A percentile compares a stretch with the other conserved stretches of the same genome.
Conservation (phyloP, 2,113 vertebrate genomes). For the Onychostoma macrolepis region DNA sequence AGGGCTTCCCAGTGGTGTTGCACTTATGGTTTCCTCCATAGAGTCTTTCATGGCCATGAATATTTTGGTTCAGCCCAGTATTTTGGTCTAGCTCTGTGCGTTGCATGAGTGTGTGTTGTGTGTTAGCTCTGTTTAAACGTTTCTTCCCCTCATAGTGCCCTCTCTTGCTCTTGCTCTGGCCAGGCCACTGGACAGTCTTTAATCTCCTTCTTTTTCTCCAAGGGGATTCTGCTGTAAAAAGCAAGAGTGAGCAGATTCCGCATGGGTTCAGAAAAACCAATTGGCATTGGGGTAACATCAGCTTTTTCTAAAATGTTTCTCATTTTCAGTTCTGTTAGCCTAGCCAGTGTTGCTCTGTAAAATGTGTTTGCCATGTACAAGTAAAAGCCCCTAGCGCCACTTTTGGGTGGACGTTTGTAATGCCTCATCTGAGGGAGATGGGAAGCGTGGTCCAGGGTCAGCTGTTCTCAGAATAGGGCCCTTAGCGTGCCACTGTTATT, state of each 20-base stretch:
- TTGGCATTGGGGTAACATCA: slow-evolving; percentile 64
- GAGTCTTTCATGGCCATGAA: background rate
- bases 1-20: background rate
- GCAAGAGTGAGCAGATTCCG: slow-evolving; percentile 64
- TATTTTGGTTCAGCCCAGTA: slow-evolving; percentile 1
- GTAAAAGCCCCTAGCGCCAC: background rate
- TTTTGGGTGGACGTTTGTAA: slow-evolving; percentile 10
- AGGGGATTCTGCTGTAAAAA: slow-evolving; percentile 63
- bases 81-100: background rate
- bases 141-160: slow-evolving; percentile 23
- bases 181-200: slow-evolving; percentile 46
- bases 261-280: slow-evolving; percentile 64
- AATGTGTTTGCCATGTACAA: slow-evolving; percentile 9
- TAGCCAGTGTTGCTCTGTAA: slow-evolving; percentile 27
- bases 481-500: slow-evolving; percentile 46
- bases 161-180: slow-evolving; percentile 21
- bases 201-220: slow-evolving; percentile 63
- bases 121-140: slow-evolving; percentile 10
- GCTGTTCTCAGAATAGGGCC: slow-evolving; percentile 45
- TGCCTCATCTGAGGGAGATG: background rate
- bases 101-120: slow-evolving; percentile 36
- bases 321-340: slow-evolving; percentile 33
- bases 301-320: slow-evolving; percentile 47
- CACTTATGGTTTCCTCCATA: background rate
- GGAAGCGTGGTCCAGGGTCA: slow-evolving; percentile 21